Evolutionary conservation across 2,888 invertebrate species (phyloP), one percentile per base, ranked within the genome.

Genomic region (Achlya flavicornis): DNA sequence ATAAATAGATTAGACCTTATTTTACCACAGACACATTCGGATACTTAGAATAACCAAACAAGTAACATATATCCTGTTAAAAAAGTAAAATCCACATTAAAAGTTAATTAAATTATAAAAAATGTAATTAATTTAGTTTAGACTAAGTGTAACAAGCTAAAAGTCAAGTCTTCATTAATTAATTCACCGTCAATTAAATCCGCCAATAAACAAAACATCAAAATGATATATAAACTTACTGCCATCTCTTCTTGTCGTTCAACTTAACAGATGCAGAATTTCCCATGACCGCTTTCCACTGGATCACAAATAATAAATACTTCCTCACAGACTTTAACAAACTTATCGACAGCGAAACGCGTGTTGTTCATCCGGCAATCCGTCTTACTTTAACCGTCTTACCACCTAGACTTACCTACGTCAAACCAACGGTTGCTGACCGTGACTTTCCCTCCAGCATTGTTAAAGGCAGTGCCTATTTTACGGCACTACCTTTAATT

Each of bases 261-360:
- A 90, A 67, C 77, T 92, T 92, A 57, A 92, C 81, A 68, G 93
- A 93, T 73, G 92, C 92, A 1, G 92, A 86, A 77, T 93, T 93
- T 77, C 93, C 93, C 93, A 93, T 93, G 64, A 66, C 67, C 64
- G 64, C 57, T 33, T 61, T 67, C 33, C 61, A 70, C 66, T 63
- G 7, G 65, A 67, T 67, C 64, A 64, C 63, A 67, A 48, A 61
- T 48, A 63, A 58, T 58, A 64, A 68, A 70, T 46, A 77, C 75
- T 70, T 61, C 64, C 64, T 58, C 58, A 46, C 46, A n/a, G 43
- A 59, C 61, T 33, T 35, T 53, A 62, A 53, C 43, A 35, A 53
- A 62, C 48, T 61, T 33, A 57, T 41, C 43, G 61, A 35, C 64
- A 60, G 60, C 64, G 62, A 63, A 70, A 82, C 80, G 80, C 87